Evolutionary conservation across 2,888 invertebrate genomes (phyloP), one percentile per base, ranked within the genome.

Genomic region (Aleiodes leptofemur): DNA sequence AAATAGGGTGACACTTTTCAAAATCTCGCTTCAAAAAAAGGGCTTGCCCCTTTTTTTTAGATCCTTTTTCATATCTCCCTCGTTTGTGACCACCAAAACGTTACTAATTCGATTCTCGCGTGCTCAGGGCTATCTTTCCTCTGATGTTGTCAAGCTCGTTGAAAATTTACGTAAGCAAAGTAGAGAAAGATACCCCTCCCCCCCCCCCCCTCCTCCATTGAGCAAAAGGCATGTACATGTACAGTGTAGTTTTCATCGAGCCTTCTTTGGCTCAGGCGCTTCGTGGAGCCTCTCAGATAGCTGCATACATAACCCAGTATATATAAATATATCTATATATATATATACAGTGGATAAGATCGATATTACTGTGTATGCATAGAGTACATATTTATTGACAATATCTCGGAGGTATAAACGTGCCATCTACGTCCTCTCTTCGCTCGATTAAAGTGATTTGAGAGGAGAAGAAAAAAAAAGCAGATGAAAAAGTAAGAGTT

Each of bases 61-160:
- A 43, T 8, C 43, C 43, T 9, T 43, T 9, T 43, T 8, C 43
- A 43, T 64, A 48, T 64, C 64, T 64, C 43, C 51, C 14, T 29
- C 31, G 68, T 29, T 68, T 68, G 68, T 68, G 56, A 71, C 68
- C 59, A 82, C 78, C 79, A 82, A 82, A 83, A 86, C 84, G 83
- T 85, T 80, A 83, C 84, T 86, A 86, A 87, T 86, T 82, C 82
- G 84, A 84, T 84, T 84, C 81, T 84, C 80, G 81, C 82, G 82
- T 80, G 82, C 78, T 78, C 77, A 77, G 76, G 75, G 64, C 51
- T 66, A 48, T 29, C 68, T 68, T 57, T 29, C 43, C 53, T 61
- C 51, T 56, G 43, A 56, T 69, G 68, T 74, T 69, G 59, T 74
- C 69, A 66, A 59, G 72, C 51, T 72, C 61, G 59, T 61, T 51